phyloP scores from a whole-genome alignment of 2,113 vertebrate genomes.

The Polypterus senegalus region DNA sequence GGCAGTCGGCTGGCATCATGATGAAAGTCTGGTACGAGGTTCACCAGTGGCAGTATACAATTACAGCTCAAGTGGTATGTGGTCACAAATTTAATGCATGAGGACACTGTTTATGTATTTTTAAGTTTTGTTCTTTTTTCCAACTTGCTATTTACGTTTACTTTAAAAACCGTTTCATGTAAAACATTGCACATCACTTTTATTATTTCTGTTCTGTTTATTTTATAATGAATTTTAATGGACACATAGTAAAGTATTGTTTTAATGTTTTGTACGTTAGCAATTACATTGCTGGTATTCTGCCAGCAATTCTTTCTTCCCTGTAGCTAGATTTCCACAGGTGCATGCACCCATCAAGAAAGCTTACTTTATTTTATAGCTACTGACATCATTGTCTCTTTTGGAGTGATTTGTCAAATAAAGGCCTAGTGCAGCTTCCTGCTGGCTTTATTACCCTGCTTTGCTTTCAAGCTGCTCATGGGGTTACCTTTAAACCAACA shows the following conservation, averaged over 20 bases:
- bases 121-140: too few relatives aligned
- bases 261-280: too few relatives aligned
- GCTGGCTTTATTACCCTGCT: slow-evolving; percentile 16
- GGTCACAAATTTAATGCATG: too few relatives aligned
- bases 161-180: too few relatives aligned
- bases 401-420: slow-evolving; percentile 22
- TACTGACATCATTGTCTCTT: slow-evolving; percentile 23
- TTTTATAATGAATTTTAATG: too few relatives aligned
- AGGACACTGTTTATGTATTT: too few relatives aligned
- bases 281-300: slow-evolving; percentile 28
- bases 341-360: slow-evolving; percentile 23
- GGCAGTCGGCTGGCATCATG: slow-evolving; percentile 96
- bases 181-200: too few relatives aligned
- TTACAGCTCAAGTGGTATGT: slow-evolving; percentile 69
- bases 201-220: too few relatives aligned
- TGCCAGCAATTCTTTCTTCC: slow-evolving; percentile 14
- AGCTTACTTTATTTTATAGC: slow-evolving; percentile 15
- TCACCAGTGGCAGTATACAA: slow-evolving; percentile 88
- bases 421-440: slow-evolving; percentile 23
- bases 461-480: slow-evolving; percentile 19
- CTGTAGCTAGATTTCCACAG: slow-evolving; percentile 12
- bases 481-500: slow-evolving; percentile 10
- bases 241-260: too few relatives aligned
- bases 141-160: too few relatives aligned
- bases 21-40: slow-evolving; percentile 78